Base-by-base conservation (phyloP, 2,888 invertebrate genomes). In the Anticlea derivata region DNA sequence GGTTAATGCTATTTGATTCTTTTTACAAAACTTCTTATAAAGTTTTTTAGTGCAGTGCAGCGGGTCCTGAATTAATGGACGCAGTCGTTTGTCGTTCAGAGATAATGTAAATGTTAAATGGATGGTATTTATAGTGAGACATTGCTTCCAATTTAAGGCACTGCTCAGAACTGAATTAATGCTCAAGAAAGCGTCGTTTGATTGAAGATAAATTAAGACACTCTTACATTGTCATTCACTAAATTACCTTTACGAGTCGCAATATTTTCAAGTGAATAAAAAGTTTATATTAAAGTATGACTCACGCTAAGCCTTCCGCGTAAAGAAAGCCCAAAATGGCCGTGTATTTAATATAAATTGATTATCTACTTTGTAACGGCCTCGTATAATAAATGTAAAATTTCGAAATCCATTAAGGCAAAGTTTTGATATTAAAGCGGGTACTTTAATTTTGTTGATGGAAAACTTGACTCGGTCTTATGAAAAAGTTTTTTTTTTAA, bases 401-500 rank as follows among this genome's bases (percentile, higher is more conserved):
- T 88, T 84, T 56, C 73, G 76, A 80, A 86, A 87, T 84, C 87
- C 87, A 86, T 87, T 86, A 86, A 65, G 68, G 65, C 68, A 70
- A 86, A 88, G 80, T 86, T 87, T 82, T 78, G 81, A 81, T 84
- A 84, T 84, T 83, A 83, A 60, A 81, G 80, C 75, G 78, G 75
- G 81, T 75, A 83, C 83, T 83, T 85, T 86, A 80, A 87, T 86
- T 86, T 83, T 79, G 84, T 82, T 86, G 86, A 87, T 87, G 86
- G 84, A 75, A 83, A 86, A 83, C 83, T 86, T 80, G 77, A 77
- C 83, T 83, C 63, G 70, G 55, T 71, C 78, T 83, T 80, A 73
- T 74, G 75, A 74, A 81, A 80, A 83, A 77, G 70, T 76, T 80
- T 60, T 80, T 75, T 17, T 73, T 76, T 74, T 63, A 69, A 77